Base-by-base conservation (phyloP, 2,888 invertebrate species). In the Melieria picta region DNA sequence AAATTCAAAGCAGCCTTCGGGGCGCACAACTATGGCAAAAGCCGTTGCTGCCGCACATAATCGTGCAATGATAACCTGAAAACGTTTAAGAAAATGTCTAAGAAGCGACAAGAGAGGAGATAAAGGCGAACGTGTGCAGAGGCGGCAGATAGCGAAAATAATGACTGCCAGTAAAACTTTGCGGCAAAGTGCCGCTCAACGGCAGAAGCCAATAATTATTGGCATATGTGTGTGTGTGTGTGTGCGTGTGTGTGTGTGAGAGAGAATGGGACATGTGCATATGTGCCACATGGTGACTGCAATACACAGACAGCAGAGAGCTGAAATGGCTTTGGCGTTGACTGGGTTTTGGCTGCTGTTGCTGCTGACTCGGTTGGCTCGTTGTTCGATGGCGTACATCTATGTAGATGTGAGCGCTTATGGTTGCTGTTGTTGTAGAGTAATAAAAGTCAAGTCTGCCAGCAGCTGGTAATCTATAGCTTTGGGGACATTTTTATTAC, bases 141-240 rank as follows among this genome's bases (percentile, higher is more conserved):
- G 4, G 16, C 7, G 16, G 16, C 7, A 55, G 4, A 7, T 13
- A 55, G 16, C n/a, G n/a, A 56, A 56, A 56, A 56, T 30, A 13
- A 13, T 13, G 7, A 56, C 13, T 9, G 30, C 56, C 61, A 46
- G 45, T n/a, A 13, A 6, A 61, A 61, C 11, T 61, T 42, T 10
- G 50, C 42, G 72, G 64, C 55, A 56, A 65, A 58, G 56, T 65
- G 61, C 50, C 52, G 55, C 62, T 58, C 13, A 63, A 69, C 73
- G 48, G 48, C 72, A 74, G 67, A 57, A 72, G 55, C 67, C 74
- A 69, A 74, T 74, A 72, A 72, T 69, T 72, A 74, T 69, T 72
- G 55, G 52, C 61, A 30, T 61, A 52, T 48, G 43, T 52, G 16
- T 10, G 61, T 48, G 50, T 48, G 11, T 5, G 43, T 45, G 0